phyloP scores from a whole-genome alignment of 2,888 invertebrate species.

The Cinara cedri region DNA sequence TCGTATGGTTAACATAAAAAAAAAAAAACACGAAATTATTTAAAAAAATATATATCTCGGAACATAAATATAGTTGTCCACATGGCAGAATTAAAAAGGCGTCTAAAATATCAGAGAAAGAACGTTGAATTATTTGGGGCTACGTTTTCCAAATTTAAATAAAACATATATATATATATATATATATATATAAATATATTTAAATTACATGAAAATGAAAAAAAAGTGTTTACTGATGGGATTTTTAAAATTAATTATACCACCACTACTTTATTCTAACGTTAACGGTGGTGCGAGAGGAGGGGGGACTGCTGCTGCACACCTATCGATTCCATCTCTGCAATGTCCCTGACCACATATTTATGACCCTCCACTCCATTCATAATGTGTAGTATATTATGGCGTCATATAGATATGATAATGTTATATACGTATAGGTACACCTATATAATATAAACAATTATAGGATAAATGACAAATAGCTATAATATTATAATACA shows the following conservation, averaged over 20 bases:
- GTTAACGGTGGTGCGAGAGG: not conserved
- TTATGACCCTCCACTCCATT: slow-evolving; percentile 23
- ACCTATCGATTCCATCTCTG: slow-evolving; percentile 44
- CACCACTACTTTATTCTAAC: not conserved
- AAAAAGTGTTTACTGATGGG: not conserved
- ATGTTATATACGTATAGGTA: too few relatives aligned
- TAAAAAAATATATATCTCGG: slow-evolving; percentile 9
- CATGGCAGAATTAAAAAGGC: not conserved
- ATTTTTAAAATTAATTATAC: slow-evolving; percentile 1
- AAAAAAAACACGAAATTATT: slow-evolving; percentile 33
- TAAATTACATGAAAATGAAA: not conserved
- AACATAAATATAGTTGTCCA: not conserved
- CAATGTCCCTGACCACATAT: slow-evolving; percentile 47
- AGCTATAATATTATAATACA: too few relatives aligned
- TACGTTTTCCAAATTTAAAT: not conserved
- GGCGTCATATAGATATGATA: slow-evolving; percentile 21
- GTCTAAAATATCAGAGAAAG: not conserved
- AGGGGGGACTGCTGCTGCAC: not conserved
- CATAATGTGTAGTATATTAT: slow-evolving; percentile 7
- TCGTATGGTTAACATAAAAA: slow-evolving; percentile 22
- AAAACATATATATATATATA: not conserved
- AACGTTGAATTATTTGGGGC: too few relatives aligned
- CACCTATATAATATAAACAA: too few relatives aligned
- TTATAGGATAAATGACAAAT: too few relatives aligned
- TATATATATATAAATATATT: not conserved